phyloP scores from a whole-genome alignment of 2,888 invertebrate species.

The Drosophila gaucha region DNA sequence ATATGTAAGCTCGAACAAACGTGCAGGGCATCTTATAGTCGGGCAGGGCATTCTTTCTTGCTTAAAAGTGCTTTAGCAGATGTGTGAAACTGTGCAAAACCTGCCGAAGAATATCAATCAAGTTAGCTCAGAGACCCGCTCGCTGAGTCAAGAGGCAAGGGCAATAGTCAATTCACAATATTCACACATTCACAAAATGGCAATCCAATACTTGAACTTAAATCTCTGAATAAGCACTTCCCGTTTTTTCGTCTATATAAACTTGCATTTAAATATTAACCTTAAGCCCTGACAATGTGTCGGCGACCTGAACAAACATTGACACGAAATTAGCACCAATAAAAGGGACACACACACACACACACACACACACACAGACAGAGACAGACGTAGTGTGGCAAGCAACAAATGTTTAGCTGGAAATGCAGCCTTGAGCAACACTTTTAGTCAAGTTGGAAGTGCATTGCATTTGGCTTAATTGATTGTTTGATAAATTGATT shows the following conservation, averaged over 20 bases:
- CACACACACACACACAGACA: not conserved
- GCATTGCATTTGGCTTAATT: slow-evolving; percentile 40
- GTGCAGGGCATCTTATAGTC: no score
- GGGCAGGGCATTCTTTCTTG: no score
- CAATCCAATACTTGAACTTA: not conserved
- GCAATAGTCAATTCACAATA: slow-evolving; percentile 1
- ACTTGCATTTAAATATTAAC: not conserved
- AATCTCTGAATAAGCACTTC: not conserved
- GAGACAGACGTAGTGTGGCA: no score
- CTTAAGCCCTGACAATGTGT: not conserved
- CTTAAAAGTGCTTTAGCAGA: no score
- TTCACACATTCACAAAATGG: no score
- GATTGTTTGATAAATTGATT: slow-evolving; percentile 68
- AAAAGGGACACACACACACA: not conserved
- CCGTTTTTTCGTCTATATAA: not conserved
- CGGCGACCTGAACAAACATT: slow-evolving; percentile 30
- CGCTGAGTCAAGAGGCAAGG: not conserved
- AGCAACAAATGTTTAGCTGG: not conserved
- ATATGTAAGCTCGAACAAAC: no score
- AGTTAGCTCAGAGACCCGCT: not conserved
- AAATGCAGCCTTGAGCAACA: slow-evolving; percentile 9
- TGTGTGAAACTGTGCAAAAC: not conserved
- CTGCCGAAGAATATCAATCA: slow-evolving; percentile 1
- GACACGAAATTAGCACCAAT: slow-evolving; percentile 45
- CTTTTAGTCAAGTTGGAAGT: slow-evolving; percentile 1